Conservation (phyloP, 1,140 invertebrate species). For the Polyergus mexicanus region DNA sequence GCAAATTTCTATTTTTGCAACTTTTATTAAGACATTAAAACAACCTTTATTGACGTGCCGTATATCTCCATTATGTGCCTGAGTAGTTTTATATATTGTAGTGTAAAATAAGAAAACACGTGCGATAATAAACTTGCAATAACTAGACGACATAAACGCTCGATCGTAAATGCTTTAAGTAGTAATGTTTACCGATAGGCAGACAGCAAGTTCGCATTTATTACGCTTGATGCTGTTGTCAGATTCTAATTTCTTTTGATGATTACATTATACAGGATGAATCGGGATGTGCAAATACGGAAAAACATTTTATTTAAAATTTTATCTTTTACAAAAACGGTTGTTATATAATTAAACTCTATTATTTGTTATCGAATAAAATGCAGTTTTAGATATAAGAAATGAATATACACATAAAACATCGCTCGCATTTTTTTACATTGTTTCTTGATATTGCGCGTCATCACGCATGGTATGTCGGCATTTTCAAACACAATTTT, state of each 20-base stretch:
- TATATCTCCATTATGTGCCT: slow-evolving; percentile 9
- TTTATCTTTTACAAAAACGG: neutral
- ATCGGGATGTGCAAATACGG: neutral
- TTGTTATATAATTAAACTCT: neutral
- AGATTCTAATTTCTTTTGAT: slow-evolving; percentile 9
- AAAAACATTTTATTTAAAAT: neutral
- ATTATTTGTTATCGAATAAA: slow-evolving; percentile 27
- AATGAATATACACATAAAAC: slow-evolving; percentile 29
- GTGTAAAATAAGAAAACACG: neutral
- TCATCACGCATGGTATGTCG: too few relatives aligned
- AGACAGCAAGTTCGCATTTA: neutral
- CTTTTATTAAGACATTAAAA: slow-evolving; percentile 42
- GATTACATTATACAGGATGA: neutral
- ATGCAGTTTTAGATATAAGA: neutral
- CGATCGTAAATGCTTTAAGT: slow-evolving; percentile 5
- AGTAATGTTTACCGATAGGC: slow-evolving; percentile 5
- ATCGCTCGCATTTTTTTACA: neutral
- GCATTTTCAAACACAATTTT: neutral
- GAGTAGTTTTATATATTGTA: neutral
- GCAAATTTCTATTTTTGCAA: slow-evolving; percentile 7
- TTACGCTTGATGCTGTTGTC: neutral
- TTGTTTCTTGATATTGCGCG: neutral
- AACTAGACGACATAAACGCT: neutral
- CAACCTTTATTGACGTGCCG: neutral
- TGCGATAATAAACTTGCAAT: slow-evolving; percentile 12